Base-by-base conservation (phyloP, 2,888 invertebrate species). In the Chorisops tibialis region DNA sequence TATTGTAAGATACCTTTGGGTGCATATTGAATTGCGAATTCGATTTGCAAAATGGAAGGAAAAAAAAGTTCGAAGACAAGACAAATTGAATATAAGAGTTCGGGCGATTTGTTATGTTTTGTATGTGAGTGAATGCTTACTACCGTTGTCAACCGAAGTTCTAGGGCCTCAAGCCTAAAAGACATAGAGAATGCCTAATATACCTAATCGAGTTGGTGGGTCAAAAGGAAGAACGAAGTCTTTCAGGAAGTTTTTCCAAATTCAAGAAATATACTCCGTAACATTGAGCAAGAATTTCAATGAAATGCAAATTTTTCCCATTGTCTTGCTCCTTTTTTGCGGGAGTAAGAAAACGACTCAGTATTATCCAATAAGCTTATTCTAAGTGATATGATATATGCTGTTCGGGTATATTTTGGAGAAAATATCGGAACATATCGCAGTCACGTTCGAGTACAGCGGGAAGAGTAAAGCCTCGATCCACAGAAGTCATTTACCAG, bases 21-120 rank as follows among this genome's bases (percentile, higher is more conserved):
- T 63, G 52, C 56, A 63, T 56, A 61, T 63, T 60, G 60, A 63
- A 63, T 61, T 63, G 60, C 18, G 61, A 63, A 63, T 56, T 63
- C 63, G 63, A 63, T 63, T 63, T 59, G 50, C 24, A 60, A 50
- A 63, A 56, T n/a, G 50, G 35, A 45, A 56, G 43, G 16, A 24
- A 45, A 56, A 56, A 30, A 60, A 59, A 60, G 49, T 61, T 56
- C 56, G 59, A 56, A 60, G 60, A 56, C 60, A 64, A 64, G 64
- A 64, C 59, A 64, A 64, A 64, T 64, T 62, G 64, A 64, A 59
- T 62, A 61, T 61, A 64, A 51, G 61, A 61, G 50, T 62, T 61
- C 51, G 49, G 61, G 19, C 61, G 59, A 64, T 61, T 64, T 61
- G 61, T 64, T 61, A 59, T 61, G 58, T 64, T 59, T 64, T 59